Evolutionary conservation across 2,113 vertebrate genomes (phyloP).

Genomic region (Sceloporus undulatus): DNA sequence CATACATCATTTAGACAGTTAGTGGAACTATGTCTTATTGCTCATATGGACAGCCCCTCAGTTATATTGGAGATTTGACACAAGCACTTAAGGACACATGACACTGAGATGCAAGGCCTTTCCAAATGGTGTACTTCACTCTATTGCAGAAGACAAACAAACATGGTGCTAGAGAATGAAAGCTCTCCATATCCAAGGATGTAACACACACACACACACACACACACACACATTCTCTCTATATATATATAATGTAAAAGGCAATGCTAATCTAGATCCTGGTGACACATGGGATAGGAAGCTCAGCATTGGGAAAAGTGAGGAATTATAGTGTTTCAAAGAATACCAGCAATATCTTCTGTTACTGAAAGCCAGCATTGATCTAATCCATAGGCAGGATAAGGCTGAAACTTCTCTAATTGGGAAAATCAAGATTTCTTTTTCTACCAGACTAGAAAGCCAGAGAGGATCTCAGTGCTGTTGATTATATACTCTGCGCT

Average conservation of each 20-base stretch:
- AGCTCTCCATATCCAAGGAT: neutral
- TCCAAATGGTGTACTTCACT: neutral
- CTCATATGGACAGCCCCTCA: too few relatives aligned
- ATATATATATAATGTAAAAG: neutral
- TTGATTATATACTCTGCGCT: slow-evolving; percentile 17
- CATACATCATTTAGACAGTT: too few relatives aligned
- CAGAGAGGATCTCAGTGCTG: neutral
- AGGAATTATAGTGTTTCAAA: neutral
- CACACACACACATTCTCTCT: neutral
- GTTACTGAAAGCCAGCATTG: neutral
- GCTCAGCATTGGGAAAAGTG: neutral
- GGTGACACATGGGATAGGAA: neutral
- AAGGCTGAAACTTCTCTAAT: slow-evolving; percentile 1
- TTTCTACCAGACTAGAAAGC: neutral
- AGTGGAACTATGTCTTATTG: too few relatives aligned
- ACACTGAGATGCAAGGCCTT: neutral
- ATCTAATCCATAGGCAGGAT: neutral
- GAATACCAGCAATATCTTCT: accelerated
- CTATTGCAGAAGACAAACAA: neutral
- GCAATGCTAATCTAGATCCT: neutral
- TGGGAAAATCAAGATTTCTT: neutral
- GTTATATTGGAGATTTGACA: neutral
- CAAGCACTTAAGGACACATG: neutral
- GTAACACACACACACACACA: too few relatives aligned
- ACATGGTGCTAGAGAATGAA: neutral